A percentile compares a stretch with the other conserved stretches of the same genome.
phyloP scores from a whole-genome alignment of 2,888 invertebrate genomes.

The Calameuta pallipes region DNA sequence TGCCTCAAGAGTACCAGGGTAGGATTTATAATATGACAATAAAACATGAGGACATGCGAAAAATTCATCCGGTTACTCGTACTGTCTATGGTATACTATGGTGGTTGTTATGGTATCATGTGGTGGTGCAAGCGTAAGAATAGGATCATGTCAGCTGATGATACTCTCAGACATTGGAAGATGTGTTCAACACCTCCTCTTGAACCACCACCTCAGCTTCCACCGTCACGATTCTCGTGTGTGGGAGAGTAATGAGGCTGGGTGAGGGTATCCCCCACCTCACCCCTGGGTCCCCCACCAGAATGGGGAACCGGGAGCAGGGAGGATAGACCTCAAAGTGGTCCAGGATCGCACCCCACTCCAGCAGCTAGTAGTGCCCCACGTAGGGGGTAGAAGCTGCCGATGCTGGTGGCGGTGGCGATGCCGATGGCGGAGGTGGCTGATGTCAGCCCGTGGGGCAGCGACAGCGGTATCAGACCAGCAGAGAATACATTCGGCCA shows the following conservation, averaged over 20 bases:
- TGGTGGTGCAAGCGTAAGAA: conserved; percentile 14
- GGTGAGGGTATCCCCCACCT: conserved; percentile 17
- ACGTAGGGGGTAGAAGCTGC: conserved; percentile 47
- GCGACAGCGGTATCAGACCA: background rate
- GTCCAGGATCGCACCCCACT: conserved; percentile 56
- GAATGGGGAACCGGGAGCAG: conserved; percentile 11
- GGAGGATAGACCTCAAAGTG: conserved; percentile 41
- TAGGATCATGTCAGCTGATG: background rate
- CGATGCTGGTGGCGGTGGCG: conserved; percentile 25
- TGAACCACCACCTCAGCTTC: background rate
- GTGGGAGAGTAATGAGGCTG: conserved; percentile 14
- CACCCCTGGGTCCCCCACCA: conserved; percentile 4
- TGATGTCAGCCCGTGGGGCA: background rate
- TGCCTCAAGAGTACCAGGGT: background rate
- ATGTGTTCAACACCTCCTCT: background rate
- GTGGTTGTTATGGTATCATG: conserved; percentile 1
- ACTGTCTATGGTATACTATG: background rate
- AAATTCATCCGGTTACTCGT: background rate
- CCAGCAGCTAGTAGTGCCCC: conserved; percentile 47
- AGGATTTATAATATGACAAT: background rate
- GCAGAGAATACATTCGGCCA: background rate
- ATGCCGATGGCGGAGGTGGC: background rate
- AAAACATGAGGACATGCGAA: background rate
- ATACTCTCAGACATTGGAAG: background rate
- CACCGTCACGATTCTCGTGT: conserved; percentile 5